phyloP scores from a whole-genome alignment of 1,140 invertebrate species.

The Pachypeltis micranthus region DNA sequence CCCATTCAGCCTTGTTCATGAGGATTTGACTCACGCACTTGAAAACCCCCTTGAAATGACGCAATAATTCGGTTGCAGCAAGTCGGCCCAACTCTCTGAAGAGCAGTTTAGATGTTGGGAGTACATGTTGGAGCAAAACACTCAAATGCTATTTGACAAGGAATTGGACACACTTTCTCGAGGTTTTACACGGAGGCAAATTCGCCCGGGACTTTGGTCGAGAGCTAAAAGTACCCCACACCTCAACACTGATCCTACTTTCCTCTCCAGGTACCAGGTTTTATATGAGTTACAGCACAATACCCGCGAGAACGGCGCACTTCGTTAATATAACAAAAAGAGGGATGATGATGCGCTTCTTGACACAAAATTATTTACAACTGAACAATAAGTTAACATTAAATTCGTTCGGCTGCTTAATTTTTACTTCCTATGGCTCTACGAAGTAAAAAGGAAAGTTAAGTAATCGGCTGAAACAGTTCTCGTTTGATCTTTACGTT shows the following conservation, averaged over 20 bases:
- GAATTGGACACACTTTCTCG: constrained; percentile 69
- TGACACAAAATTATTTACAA: too few species aligned
- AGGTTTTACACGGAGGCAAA: constrained; percentile 39
- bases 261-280: constrained; percentile 21
- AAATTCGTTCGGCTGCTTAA: too few species aligned
- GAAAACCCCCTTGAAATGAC: too few species aligned
- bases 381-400: too few species aligned
- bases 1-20: too few species aligned
- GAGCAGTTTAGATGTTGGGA: constrained; percentile 88
- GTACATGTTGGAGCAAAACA: constrained; percentile 84
- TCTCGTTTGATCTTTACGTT: too few species aligned
- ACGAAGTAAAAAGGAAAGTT: too few species aligned
- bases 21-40: background rate
- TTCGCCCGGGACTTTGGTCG: constrained; percentile 25
- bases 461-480: too few species aligned
- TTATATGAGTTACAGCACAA: background rate
- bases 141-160: constrained; percentile 74
- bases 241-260: constrained; percentile 20
- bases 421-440: too few species aligned
- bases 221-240: constrained; percentile 26
- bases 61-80: background rate
- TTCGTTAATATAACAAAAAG: too few species aligned
- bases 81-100: constrained; percentile 45
- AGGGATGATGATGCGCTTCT: too few species aligned
- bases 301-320: too few species aligned